Conservation (phyloP, 2,797 vertebrate species). For the Smutsia gigantea region DNA sequence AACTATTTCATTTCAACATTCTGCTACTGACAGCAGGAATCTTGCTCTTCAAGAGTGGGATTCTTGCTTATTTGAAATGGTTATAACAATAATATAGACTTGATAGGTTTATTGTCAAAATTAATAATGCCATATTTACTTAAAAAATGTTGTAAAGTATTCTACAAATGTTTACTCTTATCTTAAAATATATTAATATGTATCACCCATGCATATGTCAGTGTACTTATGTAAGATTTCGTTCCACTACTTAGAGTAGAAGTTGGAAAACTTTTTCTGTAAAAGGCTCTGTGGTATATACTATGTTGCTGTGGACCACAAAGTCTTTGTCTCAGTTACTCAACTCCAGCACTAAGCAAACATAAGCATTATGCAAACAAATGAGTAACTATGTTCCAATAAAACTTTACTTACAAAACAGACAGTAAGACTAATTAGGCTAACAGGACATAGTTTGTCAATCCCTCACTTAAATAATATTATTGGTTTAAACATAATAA, state of each 20-base stretch:
- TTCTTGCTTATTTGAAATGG: neutral
- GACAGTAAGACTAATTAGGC: neutral
- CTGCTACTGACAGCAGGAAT: neutral
- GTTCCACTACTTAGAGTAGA: neutral
- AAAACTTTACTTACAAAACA: slow-evolving; percentile 10
- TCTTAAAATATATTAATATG: neutral
- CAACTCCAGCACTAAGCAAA: neutral
- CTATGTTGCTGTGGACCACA: neutral
- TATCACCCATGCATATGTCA: neutral
- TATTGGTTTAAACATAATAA: neutral
- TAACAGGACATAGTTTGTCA: neutral
- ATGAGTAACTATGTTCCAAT: neutral
- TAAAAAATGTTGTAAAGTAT: neutral
- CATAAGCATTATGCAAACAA: neutral
- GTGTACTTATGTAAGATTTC: neutral
- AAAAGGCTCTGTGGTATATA: neutral
- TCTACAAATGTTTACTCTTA: neutral
- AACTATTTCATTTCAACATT: neutral
- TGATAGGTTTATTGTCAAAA: neutral
- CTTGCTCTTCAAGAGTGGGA: neutral
- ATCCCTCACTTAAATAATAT: neutral
- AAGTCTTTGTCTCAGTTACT: neutral
- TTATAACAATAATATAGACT: neutral
- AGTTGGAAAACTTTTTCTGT: neutral
- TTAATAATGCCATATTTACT: neutral